A percentile compares a stretch with the other conserved stretches of the same genome.
phyloP scores from a whole-genome alignment of 2,888 invertebrate genomes.

The Andrena chrysosceles region DNA sequence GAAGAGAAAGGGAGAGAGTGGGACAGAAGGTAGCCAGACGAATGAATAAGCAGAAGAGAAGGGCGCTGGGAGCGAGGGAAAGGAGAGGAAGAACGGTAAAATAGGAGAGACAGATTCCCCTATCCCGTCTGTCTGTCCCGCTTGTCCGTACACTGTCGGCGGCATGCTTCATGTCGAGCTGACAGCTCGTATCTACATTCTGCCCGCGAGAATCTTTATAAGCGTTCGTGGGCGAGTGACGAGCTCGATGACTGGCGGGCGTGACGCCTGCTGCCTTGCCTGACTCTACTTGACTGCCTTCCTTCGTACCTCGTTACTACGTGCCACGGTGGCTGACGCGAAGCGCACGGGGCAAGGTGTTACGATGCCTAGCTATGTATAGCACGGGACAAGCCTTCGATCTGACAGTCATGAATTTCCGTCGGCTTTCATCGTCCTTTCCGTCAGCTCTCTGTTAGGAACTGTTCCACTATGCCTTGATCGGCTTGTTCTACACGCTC shows the following conservation, averaged over 20 bases:
- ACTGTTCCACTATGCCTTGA: slow-evolving; percentile 52
- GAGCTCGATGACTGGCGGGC: slow-evolving; percentile 79
- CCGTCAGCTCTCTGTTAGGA: slow-evolving; percentile 61
- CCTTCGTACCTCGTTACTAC: slow-evolving; percentile 76
- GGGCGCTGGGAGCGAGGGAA: neutral
- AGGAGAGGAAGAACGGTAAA: slow-evolving; percentile 28
- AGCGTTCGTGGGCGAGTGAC: slow-evolving; percentile 78
- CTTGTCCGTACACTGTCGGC: slow-evolving; percentile 74
- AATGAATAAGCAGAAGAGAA: slow-evolving; percentile 25
- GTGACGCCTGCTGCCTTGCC: slow-evolving; percentile 75
- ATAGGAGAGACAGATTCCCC: slow-evolving; percentile 67
- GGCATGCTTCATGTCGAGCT: slow-evolving; percentile 76
- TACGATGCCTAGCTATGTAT: slow-evolving; percentile 72
- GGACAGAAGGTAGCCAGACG: slow-evolving; percentile 16
- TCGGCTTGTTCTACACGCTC: slow-evolving; percentile 62
- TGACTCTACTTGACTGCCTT: slow-evolving; percentile 71
- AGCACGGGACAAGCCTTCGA: slow-evolving; percentile 72
- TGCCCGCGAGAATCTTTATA: slow-evolving; percentile 78
- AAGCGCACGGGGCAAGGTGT: slow-evolving; percentile 66
- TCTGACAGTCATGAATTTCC: slow-evolving; percentile 76
- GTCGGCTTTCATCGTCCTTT: slow-evolving; percentile 69
- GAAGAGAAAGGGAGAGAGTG: slow-evolving; percentile 3
- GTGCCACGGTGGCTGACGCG: slow-evolving; percentile 65
- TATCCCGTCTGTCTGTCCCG: slow-evolving; percentile 70
- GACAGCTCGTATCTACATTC: slow-evolving; percentile 79